Evolutionary conservation across 2,113 vertebrate genomes (phyloP).

Genomic region (Rhegmatorhina hoffmannsi): DNA sequence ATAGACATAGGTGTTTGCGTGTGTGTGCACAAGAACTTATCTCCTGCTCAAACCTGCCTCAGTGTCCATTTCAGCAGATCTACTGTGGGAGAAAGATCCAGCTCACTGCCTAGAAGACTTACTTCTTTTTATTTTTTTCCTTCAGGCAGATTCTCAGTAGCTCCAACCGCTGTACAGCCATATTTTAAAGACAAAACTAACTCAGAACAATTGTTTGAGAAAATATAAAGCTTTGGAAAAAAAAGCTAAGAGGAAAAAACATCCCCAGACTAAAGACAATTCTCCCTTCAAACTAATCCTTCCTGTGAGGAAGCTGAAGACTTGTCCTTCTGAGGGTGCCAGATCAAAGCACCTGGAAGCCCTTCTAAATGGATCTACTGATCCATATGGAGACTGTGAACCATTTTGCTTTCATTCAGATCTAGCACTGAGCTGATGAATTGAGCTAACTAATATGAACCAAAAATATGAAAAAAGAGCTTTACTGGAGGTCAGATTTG

Average conservation of each 20-base stretch:
- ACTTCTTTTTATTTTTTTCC: neutral
- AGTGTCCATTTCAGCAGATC: neutral
- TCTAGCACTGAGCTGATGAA: neutral
- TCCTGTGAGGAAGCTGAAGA: neutral
- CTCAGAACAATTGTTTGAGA: neutral
- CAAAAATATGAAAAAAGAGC: neutral
- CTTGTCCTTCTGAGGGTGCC: neutral
- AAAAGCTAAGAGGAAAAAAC: neutral
- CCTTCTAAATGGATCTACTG: neutral
- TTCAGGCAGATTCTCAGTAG: neutral
- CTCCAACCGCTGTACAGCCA: neutral
- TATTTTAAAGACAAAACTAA: neutral
- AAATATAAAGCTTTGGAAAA: neutral
- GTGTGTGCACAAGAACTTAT: neutral
- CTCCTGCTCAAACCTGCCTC: neutral
- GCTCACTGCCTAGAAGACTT: neutral
- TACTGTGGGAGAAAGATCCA: neutral
- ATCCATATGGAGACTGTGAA: neutral
- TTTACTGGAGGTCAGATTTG: neutral
- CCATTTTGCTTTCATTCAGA: neutral
- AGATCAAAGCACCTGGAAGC: neutral
- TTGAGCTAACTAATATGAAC: neutral
- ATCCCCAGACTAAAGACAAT: neutral
- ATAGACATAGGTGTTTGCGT: accelerated
- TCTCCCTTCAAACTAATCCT: neutral